Base-by-base conservation (phyloP, 2,888 invertebrate species). In the Platycnemis pennipes region DNA sequence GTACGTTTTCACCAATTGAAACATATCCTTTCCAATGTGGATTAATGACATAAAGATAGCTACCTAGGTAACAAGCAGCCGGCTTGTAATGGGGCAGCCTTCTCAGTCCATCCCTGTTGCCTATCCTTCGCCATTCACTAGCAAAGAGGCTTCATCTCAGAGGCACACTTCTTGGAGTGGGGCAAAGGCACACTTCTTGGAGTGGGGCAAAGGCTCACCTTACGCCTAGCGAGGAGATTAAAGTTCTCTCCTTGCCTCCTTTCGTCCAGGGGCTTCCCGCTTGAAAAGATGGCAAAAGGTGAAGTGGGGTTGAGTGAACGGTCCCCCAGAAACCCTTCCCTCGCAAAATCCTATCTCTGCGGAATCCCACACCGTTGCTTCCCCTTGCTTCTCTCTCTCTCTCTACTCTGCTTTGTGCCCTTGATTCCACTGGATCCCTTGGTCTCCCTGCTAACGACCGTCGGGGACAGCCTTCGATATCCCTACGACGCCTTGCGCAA, bases 351-450 rank as follows among this genome's bases (percentile, higher is more conserved):
- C 44, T 91, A 91, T 91, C 91, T 63, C 42, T 2, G 91, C 63
- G 91, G 91, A 91, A 91, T 91, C 63, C 91, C 63, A 16, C 91
- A 44, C 63, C 91, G 56, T 42, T 56, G 63, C 42, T 77, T 77
- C 37, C 86, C 44, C 86, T 8, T 2, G 22, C 44, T n/a, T 46
- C 46, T 19, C 44, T 45, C 45, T 7, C 45, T 8, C 45, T 0
- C 87, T 87, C 46, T 16, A 45, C 45, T 0, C 87, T n/a, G n/a
- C 37, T 86, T 86, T 44, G 42, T 45, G 44, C 11, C 46, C 37
- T 26, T 37, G 77, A 77, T 77, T 77, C 77, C 77, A 77, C 37
- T 77, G 77, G 37, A 77, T 77, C 63, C 26, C 53, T 53, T 26
- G 31, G 77, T 8, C 37, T 77, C 16, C 77, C 26, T 63, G 63